Base-by-base conservation (phyloP, 2,888 invertebrate genomes). In the Conus canariensis region DNA sequence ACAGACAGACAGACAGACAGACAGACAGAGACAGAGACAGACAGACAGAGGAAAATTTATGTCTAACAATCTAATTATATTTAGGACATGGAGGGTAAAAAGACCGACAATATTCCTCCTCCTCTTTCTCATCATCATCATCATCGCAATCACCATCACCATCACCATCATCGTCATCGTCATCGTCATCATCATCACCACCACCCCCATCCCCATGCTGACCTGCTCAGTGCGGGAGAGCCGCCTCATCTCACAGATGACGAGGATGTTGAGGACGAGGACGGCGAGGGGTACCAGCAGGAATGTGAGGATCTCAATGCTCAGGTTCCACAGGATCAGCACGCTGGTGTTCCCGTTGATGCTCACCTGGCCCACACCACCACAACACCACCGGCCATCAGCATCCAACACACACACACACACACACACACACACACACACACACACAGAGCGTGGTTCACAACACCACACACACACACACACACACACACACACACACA, bases 231-330 rank as follows among this genome's bases (percentile, higher is more conserved):
- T 93, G 10, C 91, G 90, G 12, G 94, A 93, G 74, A 95, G 87
- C 77, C 94, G 92, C 82, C 94, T 93, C n/a, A 95, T 94, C 91
- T 96, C 96, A 12, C 91, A 86, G 74, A 96, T 96, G 14, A 96
- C 96, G 14, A 95, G 92, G 1, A 96, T 93, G 92, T 96, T 96
- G 64, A 96, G 94, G 25, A 94, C 91, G 60, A 96, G 92, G 22
- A 96, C 95, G 88, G 93, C 90, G n/a, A 95, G 91, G 0, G 96
- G 96, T 8, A 96, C 95, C 9, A 95, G 90, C 10, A 95, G 93
- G 91, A 96, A 96, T 14, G 95, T 94, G n/a, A 95, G 91, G 89
- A 95, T 92, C 91, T 96, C 96, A 14, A 95, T 95, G 59, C 94
- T 92, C 94, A 95, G 95, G 8, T 94, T 94, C 95, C 96, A 96